phyloP scores from a whole-genome alignment of 2,113 vertebrate species.

The Coryphaenoides rupestris region DNA sequence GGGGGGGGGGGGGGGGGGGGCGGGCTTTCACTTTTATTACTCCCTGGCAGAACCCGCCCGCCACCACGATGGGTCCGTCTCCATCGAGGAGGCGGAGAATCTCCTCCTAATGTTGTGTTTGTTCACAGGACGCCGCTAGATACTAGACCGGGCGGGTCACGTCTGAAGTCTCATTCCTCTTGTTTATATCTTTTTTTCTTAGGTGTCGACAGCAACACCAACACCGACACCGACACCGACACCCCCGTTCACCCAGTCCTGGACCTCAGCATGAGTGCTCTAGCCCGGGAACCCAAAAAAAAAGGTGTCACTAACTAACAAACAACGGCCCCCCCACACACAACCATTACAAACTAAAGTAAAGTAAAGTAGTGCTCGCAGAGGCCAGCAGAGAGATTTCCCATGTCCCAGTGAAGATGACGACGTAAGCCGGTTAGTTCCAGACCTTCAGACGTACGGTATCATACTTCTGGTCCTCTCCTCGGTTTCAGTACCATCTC shows the following conservation, averaged over 20 bases:
- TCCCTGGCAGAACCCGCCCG: too few relatives aligned
- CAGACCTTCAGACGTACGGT: too few relatives aligned
- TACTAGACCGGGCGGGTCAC: slow-evolving; percentile 16
- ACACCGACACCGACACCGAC: too few relatives aligned
- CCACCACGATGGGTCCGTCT: slow-evolving; percentile 6
- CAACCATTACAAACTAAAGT: too few relatives aligned
- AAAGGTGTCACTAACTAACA: slow-evolving; percentile 4
- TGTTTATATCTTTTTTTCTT: slow-evolving; percentile 56
- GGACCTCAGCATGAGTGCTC: slow-evolving; percentile 26
- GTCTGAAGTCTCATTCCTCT: slow-evolving; percentile 49
- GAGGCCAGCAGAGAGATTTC: background rate
- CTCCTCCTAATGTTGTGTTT: slow-evolving; percentile 22
- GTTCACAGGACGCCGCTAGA: slow-evolving; percentile 19
- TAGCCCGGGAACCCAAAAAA: slow-evolving; percentile 33
- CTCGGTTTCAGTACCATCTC: background rate
- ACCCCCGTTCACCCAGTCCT: slow-evolving; percentile 38
- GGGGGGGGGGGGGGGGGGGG: too few relatives aligned
- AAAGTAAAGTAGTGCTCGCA: too few relatives aligned
- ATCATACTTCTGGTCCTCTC: too few relatives aligned
- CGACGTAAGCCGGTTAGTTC: slow-evolving; percentile 10
- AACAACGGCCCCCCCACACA: background rate
- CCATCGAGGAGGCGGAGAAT: slow-evolving; percentile 1
- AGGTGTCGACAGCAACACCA: too few relatives aligned
- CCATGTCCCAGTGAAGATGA: background rate
- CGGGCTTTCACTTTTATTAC: background rate